A percentile compares a stretch with the other conserved stretches of the same genome.
phyloP scores from a whole-genome alignment of 2,888 invertebrate genomes.

The Dicranocentrus wangi region DNA sequence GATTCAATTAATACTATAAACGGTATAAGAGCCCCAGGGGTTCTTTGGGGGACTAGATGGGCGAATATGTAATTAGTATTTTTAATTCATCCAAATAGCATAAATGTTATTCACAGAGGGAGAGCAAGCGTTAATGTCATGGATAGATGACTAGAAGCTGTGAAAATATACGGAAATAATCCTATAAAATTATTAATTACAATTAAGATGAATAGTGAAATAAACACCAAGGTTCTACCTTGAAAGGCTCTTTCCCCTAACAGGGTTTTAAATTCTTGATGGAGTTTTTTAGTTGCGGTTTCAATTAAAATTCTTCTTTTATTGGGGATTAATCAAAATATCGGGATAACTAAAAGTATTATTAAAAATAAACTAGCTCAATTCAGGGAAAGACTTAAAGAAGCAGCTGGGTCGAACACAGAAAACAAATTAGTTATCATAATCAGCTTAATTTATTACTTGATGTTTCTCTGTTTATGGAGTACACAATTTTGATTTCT shows the following conservation, averaged over 20 bases:
- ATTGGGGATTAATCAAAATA: constrained; percentile 78
- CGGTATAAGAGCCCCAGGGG: constrained; percentile 80
- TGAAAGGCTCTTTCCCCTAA: constrained; percentile 76
- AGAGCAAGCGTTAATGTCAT: constrained; percentile 79
- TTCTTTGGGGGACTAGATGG: constrained; percentile 82
- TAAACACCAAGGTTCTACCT: constrained; percentile 78
- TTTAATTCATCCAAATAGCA: constrained; percentile 79
- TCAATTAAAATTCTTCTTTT: too few relatives aligned
- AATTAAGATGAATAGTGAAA: constrained; percentile 79
- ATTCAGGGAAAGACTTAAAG: constrained; percentile 78
- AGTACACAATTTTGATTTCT: constrained; percentile 58
- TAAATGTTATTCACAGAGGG: constrained; percentile 81
- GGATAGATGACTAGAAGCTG: constrained; percentile 80
- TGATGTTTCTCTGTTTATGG: constrained; percentile 70
- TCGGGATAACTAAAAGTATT: constrained; percentile 76
- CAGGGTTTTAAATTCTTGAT: constrained; percentile 80
- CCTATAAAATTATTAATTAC: constrained; percentile 83
- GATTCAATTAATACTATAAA: constrained; percentile 86
- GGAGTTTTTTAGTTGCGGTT: constrained; percentile 76
- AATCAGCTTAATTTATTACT: constrained; percentile 76
- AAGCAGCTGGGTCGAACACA: constrained; percentile 81
- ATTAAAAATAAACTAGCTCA: constrained; percentile 79
- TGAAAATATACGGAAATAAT: constrained; percentile 83
- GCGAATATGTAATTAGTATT: constrained; percentile 80
- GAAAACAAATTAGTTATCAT: constrained; percentile 83